phyloP scores from a whole-genome alignment of 2,797 vertebrate species.

The Alauda arvensis region DNA sequence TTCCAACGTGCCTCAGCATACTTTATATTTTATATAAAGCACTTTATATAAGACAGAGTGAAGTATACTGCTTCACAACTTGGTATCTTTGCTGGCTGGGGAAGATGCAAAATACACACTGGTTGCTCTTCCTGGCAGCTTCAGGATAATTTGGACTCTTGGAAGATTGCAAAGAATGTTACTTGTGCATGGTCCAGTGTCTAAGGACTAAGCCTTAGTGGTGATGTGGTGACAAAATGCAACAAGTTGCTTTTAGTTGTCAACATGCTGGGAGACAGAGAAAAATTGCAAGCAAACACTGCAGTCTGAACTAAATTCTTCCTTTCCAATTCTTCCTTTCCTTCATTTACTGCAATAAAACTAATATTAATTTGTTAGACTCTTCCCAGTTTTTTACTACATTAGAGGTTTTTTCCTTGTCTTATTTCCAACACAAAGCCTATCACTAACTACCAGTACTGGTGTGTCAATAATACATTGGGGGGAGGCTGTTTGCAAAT shows the following conservation, averaged over 20 bases:
- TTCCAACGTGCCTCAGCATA: not conserved
- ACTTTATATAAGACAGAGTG: not conserved
- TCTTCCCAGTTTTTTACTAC: not conserved
- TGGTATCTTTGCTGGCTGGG: not conserved
- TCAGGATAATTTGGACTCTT: not conserved
- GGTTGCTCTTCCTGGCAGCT: not conserved
- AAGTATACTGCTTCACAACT: not conserved
- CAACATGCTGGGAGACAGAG: not conserved
- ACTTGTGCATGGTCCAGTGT: not conserved
- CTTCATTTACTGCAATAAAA: not conserved
- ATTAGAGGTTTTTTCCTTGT: not conserved
- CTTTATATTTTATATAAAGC: not conserved
- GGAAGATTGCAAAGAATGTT: not conserved
- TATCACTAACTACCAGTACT: not conserved
- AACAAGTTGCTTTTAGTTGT: not conserved
- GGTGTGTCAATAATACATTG: not conserved
- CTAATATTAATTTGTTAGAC: not conserved
- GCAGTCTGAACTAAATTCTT: not conserved
- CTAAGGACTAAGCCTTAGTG: not conserved
- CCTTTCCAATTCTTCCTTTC: not conserved
- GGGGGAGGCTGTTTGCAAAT: not conserved
- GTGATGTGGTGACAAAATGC: not conserved
- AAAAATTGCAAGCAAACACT: not conserved
- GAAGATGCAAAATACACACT: not conserved
- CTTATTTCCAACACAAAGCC: not conserved